Percentiles rank a stretch among this genome's conserved stretches.
Evolutionary conservation across 2,113 vertebrate species (phyloP).

Genomic region (Chloropsis hardwickii): DNA sequence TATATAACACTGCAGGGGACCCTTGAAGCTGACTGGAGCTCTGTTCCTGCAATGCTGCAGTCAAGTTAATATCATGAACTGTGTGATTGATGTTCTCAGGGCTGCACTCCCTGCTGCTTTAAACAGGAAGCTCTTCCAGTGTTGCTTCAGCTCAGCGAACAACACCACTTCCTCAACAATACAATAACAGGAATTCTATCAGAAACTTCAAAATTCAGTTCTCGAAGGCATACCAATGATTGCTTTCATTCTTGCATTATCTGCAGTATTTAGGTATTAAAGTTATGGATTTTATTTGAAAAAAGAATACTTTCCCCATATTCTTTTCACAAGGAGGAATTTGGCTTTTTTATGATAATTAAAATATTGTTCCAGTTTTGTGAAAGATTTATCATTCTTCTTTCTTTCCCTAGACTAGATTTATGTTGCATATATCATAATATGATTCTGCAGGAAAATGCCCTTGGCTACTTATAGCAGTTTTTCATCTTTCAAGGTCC

Average conservation of each 20-base stretch:
- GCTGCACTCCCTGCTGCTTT: slow-evolving; percentile 15
- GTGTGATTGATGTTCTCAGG: background rate
- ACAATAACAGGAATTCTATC: slow-evolving; percentile 56
- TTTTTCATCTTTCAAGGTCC: background rate
- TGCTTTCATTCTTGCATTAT: background rate
- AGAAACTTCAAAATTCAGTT: slow-evolving; percentile 27
- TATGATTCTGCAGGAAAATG: background rate
- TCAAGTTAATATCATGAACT: background rate
- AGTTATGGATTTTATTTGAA: background rate
- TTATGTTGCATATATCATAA: background rate
- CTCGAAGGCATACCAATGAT: background rate
- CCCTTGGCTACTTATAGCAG: background rate
- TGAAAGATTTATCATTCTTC: background rate
- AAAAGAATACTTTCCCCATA: background rate
- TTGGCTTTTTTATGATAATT: background rate
- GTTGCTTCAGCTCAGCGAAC: background rate
- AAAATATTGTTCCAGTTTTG: background rate
- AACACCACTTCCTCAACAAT: slow-evolving; percentile 37
- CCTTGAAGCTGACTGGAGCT: background rate
- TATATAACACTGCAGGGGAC: background rate
- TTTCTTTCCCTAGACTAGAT: background rate
- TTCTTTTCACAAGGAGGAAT: background rate
- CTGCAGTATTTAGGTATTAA: background rate
- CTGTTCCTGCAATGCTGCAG: background rate
- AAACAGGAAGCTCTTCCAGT: slow-evolving; percentile 54